phyloP scores from a whole-genome alignment of 1,140 invertebrate species.

The Elysia chlorotica region DNA sequence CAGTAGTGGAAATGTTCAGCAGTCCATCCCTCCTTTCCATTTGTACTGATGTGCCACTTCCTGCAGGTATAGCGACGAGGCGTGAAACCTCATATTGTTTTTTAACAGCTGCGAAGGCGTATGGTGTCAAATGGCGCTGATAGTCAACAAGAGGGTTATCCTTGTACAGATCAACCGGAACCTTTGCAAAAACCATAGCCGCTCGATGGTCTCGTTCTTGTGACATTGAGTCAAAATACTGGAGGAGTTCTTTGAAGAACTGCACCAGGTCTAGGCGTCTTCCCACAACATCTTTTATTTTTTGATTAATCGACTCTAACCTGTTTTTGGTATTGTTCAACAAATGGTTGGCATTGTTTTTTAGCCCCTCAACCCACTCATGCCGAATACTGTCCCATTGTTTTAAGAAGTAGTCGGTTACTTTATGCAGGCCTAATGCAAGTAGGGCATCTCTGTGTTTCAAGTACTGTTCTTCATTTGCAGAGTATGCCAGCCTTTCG shows the following conservation, averaged over 20 bases:
- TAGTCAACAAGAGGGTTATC: neutral
- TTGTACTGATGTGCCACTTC: neutral
- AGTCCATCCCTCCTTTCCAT: neutral
- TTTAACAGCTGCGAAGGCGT: neutral
- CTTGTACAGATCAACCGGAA: neutral
- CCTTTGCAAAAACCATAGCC: neutral
- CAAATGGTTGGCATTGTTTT: neutral
- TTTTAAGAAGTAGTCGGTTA: neutral
- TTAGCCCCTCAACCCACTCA: conserved; percentile 10
- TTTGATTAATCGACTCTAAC: neutral
- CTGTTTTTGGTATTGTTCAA: conserved; percentile 3
- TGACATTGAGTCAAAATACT: neutral
- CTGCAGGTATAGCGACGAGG: neutral
- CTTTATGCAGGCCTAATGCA: too few species aligned
- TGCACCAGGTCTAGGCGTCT: neutral
- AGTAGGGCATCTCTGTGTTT: too few species aligned
- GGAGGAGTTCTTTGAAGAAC: neutral
- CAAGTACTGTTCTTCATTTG: neutral
- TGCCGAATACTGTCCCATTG: conserved; percentile 1
- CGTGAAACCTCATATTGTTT: neutral
- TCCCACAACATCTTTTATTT: conserved; percentile 2
- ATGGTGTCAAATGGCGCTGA: neutral
- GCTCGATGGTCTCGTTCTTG: neutral
- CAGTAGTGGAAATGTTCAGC: neutral
- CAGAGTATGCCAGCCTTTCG: neutral